Conservation (phyloP, 37 sponge, comb jelly and placozoan species). For the Tethya wilhelma region DNA sequence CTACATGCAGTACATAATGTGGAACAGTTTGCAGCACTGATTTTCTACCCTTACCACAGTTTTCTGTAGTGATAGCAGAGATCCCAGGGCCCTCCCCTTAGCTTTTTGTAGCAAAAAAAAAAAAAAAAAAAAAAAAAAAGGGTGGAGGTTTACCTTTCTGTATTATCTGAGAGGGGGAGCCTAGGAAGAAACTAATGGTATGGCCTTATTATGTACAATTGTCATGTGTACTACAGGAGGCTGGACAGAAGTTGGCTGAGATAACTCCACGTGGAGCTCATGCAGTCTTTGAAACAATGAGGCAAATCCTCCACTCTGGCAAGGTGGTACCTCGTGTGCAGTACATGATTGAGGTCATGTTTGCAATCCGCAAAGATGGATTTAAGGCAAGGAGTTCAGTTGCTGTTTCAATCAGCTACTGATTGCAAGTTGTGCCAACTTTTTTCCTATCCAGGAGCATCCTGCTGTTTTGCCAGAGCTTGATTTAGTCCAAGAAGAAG, state of each 20-base stretch:
- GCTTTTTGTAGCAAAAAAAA: no score
- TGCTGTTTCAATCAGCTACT: not conserved
- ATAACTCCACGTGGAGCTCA: conserved; percentile 80
- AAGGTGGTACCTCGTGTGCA: conserved; percentile 83
- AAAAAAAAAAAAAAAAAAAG: no score
- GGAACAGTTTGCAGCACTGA: no score
- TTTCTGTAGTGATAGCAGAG: no score
- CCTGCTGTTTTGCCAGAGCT: conserved; percentile 80
- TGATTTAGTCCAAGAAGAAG: conserved; percentile 94
- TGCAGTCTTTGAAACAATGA: conserved; percentile 89
- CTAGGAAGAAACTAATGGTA: no score
- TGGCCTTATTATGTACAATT: no score
- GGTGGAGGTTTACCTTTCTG: no score
- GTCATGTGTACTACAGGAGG: conserved; percentile 57
- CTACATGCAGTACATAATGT: no score
- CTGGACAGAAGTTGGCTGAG: conserved; percentile 82
- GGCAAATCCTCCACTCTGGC: conserved; percentile 85
- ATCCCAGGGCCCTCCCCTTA: no score
- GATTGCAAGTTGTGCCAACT: not conserved
- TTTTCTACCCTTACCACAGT: no score
- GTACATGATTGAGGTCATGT: conserved; percentile 98
- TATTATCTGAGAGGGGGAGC: no score
- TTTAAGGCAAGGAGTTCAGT: conserved; percentile 67
- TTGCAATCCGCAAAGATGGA: conserved; percentile 91
- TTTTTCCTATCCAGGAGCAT: conserved; percentile 63